phyloP scores from a whole-genome alignment of 2,888 invertebrate species.

The Agrochola circellaris region DNA sequence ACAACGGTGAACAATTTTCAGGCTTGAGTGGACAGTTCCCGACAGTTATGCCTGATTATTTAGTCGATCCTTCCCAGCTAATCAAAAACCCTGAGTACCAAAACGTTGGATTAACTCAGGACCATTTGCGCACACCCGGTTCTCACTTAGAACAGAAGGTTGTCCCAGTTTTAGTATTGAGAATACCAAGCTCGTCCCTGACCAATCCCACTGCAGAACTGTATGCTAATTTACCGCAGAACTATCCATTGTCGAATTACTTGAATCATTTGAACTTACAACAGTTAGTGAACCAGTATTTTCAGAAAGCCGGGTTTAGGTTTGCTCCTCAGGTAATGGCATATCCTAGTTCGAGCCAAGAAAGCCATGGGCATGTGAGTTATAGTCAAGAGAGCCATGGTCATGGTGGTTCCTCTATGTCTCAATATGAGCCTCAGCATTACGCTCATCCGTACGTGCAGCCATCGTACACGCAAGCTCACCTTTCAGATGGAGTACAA shows the following conservation, averaged over 20 bases:
- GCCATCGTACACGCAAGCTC: constrained; percentile 85
- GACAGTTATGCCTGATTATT: constrained; percentile 86
- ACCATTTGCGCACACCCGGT: constrained; percentile 84
- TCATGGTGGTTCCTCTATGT: constrained; percentile 58
- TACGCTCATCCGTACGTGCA: constrained; percentile 84
- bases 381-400: constrained; percentile 53
- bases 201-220: constrained; percentile 88
- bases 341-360: constrained; percentile 73
- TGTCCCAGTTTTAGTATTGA: constrained; percentile 91
- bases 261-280: constrained; percentile 91
- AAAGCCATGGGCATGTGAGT: constrained; percentile 64
- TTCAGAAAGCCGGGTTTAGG: constrained; percentile 85
- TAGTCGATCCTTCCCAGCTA: constrained; percentile 85
- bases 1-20: constrained; percentile 86
- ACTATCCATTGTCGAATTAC: constrained; percentile 89
- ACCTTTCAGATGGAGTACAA: constrained; percentile 84
- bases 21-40: constrained; percentile 87
- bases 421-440: constrained; percentile 79
- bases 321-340: constrained; percentile 84
- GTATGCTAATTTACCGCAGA: constrained; percentile 90
- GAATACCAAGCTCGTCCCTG: constrained; percentile 91
- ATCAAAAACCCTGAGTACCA: constrained; percentile 87
- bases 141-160: constrained; percentile 83
- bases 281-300: constrained; percentile 89
- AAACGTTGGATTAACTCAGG: constrained; percentile 86